Percentiles rank a stretch among this genome's conserved stretches.
These are phyloP conservation scores for Numenius arquata DNA, from an alignment of 2,113 vertebrate species.

Conservation along the genomic window DNA sequence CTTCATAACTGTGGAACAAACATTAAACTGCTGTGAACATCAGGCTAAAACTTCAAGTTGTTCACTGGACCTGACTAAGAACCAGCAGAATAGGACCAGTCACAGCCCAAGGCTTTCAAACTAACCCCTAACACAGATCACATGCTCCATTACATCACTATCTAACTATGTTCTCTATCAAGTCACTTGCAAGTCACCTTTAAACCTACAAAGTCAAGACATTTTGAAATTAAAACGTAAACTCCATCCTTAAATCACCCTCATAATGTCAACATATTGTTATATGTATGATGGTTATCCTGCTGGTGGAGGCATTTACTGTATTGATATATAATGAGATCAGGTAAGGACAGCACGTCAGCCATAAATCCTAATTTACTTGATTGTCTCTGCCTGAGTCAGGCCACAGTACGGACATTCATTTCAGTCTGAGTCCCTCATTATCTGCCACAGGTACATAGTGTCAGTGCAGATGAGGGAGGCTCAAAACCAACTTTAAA, in stretches of 20 bases:
- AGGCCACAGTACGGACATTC: not conserved
- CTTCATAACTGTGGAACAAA: not conserved
- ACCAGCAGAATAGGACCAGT: not conserved
- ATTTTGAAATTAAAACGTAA: not conserved
- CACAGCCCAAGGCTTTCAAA: not conserved
- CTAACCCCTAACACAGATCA: not conserved
- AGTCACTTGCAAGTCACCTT: not conserved
- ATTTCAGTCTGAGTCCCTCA: not conserved
- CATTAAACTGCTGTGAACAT: not conserved
- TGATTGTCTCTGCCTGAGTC: not conserved
- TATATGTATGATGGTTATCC: not conserved
- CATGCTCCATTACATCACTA: not conserved
- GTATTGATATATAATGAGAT: not conserved
- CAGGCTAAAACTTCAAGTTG: not conserved
- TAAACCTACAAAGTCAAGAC: not conserved
- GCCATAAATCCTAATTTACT: slow-evolving; percentile 19
- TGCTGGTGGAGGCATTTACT: not conserved
- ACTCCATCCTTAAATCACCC: not conserved
- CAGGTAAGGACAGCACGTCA: not conserved
- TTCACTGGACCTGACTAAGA: not conserved
- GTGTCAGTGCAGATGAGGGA: not conserved
- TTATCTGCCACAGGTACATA: not conserved
- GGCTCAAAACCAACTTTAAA: not conserved
- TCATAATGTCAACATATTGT: not conserved
- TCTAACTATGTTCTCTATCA: not conserved